Conservation (phyloP, 2,113 vertebrate genomes). For the Pelvicachromis taeniatus region DNA sequence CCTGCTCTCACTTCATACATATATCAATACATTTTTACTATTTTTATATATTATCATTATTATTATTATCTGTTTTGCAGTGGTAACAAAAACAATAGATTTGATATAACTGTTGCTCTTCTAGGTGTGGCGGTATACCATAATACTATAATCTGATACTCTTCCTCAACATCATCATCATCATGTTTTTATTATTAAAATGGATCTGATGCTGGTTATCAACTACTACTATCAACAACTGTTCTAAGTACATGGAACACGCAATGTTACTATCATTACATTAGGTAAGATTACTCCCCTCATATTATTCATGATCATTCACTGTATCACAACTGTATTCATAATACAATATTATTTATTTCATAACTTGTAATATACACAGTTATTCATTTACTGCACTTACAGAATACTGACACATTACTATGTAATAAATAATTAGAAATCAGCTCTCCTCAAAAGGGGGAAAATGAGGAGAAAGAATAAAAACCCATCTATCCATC, state of each 20-base stretch:
- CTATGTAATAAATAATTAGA: neutral
- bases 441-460: fast-evolving
- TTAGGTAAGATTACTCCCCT: neutral
- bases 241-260: neutral
- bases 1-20: neutral
- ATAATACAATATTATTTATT: neutral
- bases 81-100: neutral
- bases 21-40: neutral
- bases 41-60: neutral
- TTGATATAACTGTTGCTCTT: neutral
- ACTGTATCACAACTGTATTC: neutral
- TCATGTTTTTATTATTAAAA: neutral
- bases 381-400: neutral
- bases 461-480: fast-evolving
- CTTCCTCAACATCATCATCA: neutral
- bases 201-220: neutral
- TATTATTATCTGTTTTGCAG: neutral
- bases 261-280: neutral
- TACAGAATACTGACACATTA: neutral
- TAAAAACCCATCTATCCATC: no score
- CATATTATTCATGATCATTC: neutral
- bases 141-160: neutral
- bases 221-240: neutral
- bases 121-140: neutral
- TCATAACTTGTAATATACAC: neutral